Base-by-base conservation (phyloP, 2,888 invertebrate species). In the Campaea margaritaria region DNA sequence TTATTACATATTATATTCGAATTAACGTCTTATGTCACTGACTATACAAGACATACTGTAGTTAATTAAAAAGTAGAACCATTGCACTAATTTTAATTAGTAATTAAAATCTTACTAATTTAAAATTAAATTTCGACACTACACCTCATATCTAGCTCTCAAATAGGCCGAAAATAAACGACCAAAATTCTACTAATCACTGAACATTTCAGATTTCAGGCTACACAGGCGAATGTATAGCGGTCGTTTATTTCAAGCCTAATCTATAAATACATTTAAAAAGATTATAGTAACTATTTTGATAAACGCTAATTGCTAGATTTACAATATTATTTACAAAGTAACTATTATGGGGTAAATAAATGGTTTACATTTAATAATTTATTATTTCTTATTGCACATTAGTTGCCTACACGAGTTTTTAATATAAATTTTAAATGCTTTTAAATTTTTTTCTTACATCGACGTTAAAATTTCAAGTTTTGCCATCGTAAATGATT, bases 241-340 rank as follows among this genome's bases (percentile, higher is more conserved):
- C 27, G 27, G 7, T 44, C 42, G 45, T 31, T 58, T 49, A 58
- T 27, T 53, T 31, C 39, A 16, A 12, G n/a, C 38, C 15, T 27
- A 38, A 38, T 45, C 41, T 8, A 14, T 41, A 27, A 38, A 28
- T 48, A 49, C 7, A 14, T 44, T 44, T 27, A 8, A 50, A 52
- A 39, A 44, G 8, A 38, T 13, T 31, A 39, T 39, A 31, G 8
- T 59, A 39, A 49, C 15, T 36, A 28, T 38, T 41, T 16, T 9
- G 13, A n/a, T 52, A 41, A 41, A 51, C 12, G 46, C 43, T 55
- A 56, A 31, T 39, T 49, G 12, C 51, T 56, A 65, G 31, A 58
- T 70, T 65, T 68, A 69, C 69, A 72, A 49, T 69, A 65, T 61
- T 70, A 72, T 72, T 48, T 70, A 70, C 70, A 71, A 48, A 58